These are phyloP conservation scores for Stenchaetothrips biformis DNA, from an alignment of 2,888 invertebrate genomes.

Conservation along the genomic window DNA sequence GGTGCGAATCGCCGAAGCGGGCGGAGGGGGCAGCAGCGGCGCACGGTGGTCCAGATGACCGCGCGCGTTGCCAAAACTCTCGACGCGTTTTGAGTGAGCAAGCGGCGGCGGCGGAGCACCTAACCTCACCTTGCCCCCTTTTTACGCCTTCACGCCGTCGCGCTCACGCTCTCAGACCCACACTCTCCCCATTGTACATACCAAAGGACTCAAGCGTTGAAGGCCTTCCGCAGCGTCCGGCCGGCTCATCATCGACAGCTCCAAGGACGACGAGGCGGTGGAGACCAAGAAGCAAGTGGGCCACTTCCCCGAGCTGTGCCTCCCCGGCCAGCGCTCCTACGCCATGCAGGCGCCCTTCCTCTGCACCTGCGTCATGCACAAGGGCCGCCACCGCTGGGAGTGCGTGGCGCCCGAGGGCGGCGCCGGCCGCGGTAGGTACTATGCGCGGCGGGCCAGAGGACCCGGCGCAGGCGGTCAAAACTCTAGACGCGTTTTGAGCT, in stretches of 20 bases:
- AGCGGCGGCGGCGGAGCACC: too few relatives aligned
- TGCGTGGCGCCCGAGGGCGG: neutral
- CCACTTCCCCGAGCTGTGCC: constrained; percentile 20
- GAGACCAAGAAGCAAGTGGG: neutral
- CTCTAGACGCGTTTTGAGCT: too few relatives aligned
- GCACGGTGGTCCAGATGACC: too few relatives aligned
- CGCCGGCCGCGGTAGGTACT: neutral
- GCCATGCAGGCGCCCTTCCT: constrained; percentile 2
- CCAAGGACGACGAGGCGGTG: neutral
- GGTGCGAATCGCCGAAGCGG: neutral
- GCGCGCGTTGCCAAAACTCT: too few relatives aligned
- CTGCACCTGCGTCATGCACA: constrained; percentile 1
- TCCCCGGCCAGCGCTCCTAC: constrained; percentile 1
- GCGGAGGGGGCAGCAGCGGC: neutral
- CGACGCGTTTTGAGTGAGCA: too few relatives aligned
- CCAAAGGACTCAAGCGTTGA: too few relatives aligned
- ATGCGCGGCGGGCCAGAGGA: too few relatives aligned
- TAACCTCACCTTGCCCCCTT: too few relatives aligned
- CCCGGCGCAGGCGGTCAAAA: too few relatives aligned
- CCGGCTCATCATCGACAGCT: constrained; percentile 6
- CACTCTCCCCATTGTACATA: too few relatives aligned
- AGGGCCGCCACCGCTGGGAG: neutral
- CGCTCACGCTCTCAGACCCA: too few relatives aligned
- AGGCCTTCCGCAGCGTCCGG: neutral
- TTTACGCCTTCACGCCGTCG: too few relatives aligned